These are phyloP conservation scores for Acrocephalus arundinaceus DNA, from an alignment of 2,113 vertebrate genomes.

Conservation along the genomic window DNA sequence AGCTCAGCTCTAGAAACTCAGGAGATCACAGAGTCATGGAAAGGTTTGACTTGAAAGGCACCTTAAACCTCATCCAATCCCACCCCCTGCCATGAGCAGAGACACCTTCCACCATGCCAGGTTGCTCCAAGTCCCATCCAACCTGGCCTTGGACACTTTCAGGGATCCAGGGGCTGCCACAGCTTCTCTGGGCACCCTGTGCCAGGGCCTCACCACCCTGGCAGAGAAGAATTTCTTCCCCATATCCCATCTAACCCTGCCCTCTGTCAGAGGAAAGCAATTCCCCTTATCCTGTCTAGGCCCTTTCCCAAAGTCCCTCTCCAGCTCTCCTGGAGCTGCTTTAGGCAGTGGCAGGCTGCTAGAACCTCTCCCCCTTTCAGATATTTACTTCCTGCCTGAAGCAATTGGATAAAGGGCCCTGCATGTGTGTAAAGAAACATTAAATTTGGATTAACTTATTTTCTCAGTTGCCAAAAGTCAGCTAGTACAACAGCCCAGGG, in stretches of 20 bases:
- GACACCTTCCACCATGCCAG: not conserved
- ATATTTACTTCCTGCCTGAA: not conserved
- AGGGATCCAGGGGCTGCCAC: not conserved
- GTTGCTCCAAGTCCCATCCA: not conserved
- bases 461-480: not conserved
- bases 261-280: not conserved
- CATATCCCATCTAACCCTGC: not conserved
- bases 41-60: not conserved
- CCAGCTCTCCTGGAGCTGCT: not conserved
- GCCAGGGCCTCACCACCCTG: not conserved
- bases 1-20: not conserved
- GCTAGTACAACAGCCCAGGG: not conserved
- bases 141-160: not conserved
- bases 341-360: not conserved
- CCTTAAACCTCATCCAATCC: not conserved
- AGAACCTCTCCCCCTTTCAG: not conserved
- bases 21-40: not conserved
- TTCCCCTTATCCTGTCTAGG: not conserved
- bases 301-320: not conserved
- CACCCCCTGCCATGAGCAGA: not conserved
- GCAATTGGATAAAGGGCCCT: fast-evolving
- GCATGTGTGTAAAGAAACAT: not conserved
- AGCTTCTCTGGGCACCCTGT: not conserved
- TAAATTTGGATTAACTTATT: not conserved
- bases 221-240: not conserved